Evolutionary conservation across 2,797 vertebrate genomes (phyloP), one percentile per base, ranked within the genome.

Genomic region (Cyprinodon diabolis): DNA sequence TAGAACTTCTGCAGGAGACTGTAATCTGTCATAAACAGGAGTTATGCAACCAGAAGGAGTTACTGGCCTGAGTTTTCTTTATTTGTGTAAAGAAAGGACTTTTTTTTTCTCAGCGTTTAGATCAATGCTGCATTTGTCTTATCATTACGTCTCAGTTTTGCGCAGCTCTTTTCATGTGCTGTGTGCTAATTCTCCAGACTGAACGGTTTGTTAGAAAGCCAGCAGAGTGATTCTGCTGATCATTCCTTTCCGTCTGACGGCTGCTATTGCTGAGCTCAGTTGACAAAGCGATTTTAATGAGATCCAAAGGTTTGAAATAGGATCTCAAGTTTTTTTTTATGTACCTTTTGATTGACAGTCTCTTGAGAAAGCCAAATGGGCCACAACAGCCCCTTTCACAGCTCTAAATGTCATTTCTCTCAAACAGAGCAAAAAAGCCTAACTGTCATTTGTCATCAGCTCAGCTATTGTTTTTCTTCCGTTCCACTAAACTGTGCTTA

Each of bases 151-250:
- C 40, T 75, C 19, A 6, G 49, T 52, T 25, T n/a, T 15, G 52
- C 62, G 40, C 21, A 40, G 35, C 66, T 23, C 13, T 51, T 69
- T 68, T 40, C 52, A 60, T 77, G 58, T 9, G 5, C 52, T 49
- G 14, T 54, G 40, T 19, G 15, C 74, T 65, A 51, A 40, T 47
- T 25, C 66, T 68, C 70, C 63, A 62, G 30, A 40, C 54, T n/a
- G 51, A 37, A 58, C 43, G 7, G 56, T 57, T 45, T 14, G 68
- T 21, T 69, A 37, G 35, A 69, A 81, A 79, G 79, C 74, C 73
- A 80, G 76, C 21, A 49, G 57, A 51, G 54, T 68, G 72, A 69
- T 80, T 76, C 66, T n/a, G 8, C 72, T 73, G 74, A 84, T 82
- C 70, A 19, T 69, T 77, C 80, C 62, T 62, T 86, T 40, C 35